These are phyloP conservation scores for Hybos culiciformis DNA, from an alignment of 2,888 invertebrate species.

Conservation along the genomic window DNA sequence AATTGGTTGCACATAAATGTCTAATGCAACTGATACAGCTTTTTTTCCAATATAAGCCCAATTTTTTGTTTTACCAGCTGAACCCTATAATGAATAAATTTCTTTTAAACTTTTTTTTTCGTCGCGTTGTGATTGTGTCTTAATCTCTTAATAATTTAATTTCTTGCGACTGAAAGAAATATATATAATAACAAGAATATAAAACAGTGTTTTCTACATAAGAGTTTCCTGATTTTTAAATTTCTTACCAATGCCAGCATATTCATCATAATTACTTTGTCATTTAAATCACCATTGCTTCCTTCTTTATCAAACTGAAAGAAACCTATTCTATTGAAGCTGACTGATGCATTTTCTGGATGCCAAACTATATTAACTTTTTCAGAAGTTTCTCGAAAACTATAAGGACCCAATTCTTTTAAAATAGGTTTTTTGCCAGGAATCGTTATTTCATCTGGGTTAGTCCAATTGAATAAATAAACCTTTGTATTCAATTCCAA, in stretches of 20 bases:
- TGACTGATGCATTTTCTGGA: slow-evolving; percentile 53
- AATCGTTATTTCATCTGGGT: slow-evolving; percentile 46
- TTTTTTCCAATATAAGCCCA: slow-evolving; percentile 45
- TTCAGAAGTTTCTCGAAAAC: slow-evolving; percentile 47
- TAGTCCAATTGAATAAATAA: slow-evolving; percentile 67
- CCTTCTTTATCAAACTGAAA: slow-evolving; percentile 54
- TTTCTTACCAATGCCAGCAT: slow-evolving; percentile 55
- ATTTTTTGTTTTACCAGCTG: slow-evolving; percentile 38
- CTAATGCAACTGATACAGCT: slow-evolving; percentile 45
- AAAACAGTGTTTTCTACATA: no score
- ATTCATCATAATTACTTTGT: slow-evolving; percentile 55
- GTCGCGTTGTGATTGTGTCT: no score
- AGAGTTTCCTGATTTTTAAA: no score
- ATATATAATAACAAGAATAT: background rate
- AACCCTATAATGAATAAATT: slow-evolving; percentile 33
- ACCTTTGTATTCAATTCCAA: slow-evolving; percentile 48
- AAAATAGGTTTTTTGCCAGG: slow-evolving; percentile 39
- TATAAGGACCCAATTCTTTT: slow-evolving; percentile 45
- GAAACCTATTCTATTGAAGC: slow-evolving; percentile 48
- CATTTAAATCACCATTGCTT: slow-evolving; percentile 49
- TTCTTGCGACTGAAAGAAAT: slow-evolving; percentile 1
- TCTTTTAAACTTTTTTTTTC: no score
- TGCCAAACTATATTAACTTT: slow-evolving; percentile 62
- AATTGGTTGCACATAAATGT: slow-evolving; percentile 42
- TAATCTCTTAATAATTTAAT: no score